Conservation (phyloP, 2,113 vertebrate genomes). For the Nematolebias whitei region DNA sequence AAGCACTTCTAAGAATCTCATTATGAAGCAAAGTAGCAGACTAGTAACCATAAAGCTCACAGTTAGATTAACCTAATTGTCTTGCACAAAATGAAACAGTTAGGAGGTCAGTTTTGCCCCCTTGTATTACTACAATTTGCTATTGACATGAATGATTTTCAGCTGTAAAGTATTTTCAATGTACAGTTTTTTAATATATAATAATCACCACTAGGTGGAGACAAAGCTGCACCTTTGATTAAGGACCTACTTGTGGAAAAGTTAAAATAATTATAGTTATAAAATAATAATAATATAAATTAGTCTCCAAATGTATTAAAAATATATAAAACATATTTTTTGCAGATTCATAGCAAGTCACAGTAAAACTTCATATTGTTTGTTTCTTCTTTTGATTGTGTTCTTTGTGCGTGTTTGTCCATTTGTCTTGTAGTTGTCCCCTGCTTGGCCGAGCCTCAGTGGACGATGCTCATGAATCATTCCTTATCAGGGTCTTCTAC, state of each 20-base stretch:
- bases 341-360: not conserved
- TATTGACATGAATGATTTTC: no score
- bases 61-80: no score
- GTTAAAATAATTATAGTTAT: not conserved
- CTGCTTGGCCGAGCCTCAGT: constrained; percentile 23
- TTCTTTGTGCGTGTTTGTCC: constrained; percentile 9
- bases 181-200: not conserved
- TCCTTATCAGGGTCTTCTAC: constrained; percentile 42
- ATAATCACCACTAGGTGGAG: constrained; percentile 69
- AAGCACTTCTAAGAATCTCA: constrained; percentile 22
- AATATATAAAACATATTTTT: not conserved
- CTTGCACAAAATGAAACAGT: not conserved
- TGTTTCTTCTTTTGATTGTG: not conserved
- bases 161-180: no score
- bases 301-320: not conserved
- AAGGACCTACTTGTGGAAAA: not conserved
- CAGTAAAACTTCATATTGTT: not conserved
- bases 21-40: constrained; percentile 5
- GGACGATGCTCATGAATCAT: constrained; percentile 61
- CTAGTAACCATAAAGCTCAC: no score
- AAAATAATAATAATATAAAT: no score
- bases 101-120: not conserved
- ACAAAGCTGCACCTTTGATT: constrained; percentile 32
- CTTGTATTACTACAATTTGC: no score
- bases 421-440: constrained; percentile 18